Percentiles rank a stretch among this genome's conserved stretches.
phyloP scores from a whole-genome alignment of 92 coral and sea anemone genomes.

The Pocillopora meandrina region DNA sequence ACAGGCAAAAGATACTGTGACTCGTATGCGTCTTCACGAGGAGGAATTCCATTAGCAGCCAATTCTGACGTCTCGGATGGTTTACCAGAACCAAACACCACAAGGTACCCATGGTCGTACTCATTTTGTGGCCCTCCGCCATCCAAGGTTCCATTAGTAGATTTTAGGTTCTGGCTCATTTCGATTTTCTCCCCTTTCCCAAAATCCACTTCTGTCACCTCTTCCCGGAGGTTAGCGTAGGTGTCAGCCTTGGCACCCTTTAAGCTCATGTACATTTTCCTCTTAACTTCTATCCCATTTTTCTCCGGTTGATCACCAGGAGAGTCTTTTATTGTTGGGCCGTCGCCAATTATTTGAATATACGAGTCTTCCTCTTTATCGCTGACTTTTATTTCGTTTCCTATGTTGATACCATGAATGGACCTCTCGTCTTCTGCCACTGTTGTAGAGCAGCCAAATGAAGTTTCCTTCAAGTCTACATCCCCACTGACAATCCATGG shows the following conservation, averaged over 20 bases:
- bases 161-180: no score
- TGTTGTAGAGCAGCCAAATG: not conserved
- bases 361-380: not conserved
- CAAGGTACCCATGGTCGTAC: conserved; percentile 22
- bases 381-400: not conserved
- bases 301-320: not conserved
- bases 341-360: not conserved
- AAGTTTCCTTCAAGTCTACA: not conserved
- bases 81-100: not conserved
- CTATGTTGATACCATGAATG: not conserved
- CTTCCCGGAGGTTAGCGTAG: not conserved
- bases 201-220: not conserved
- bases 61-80: not conserved
- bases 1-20: conserved; percentile 13
- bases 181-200: not conserved
- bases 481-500: not conserved
- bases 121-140: not conserved
- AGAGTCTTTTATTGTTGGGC: not conserved
- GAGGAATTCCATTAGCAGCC: not conserved
- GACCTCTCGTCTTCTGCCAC: not conserved
- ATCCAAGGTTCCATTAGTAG: not conserved
- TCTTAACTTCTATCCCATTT: not conserved
- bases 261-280: conserved; percentile 11
- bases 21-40: not conserved
- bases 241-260: not conserved